Base-by-base conservation (phyloP, 2,113 vertebrate genomes). In the Ciconia stormi region DNA sequence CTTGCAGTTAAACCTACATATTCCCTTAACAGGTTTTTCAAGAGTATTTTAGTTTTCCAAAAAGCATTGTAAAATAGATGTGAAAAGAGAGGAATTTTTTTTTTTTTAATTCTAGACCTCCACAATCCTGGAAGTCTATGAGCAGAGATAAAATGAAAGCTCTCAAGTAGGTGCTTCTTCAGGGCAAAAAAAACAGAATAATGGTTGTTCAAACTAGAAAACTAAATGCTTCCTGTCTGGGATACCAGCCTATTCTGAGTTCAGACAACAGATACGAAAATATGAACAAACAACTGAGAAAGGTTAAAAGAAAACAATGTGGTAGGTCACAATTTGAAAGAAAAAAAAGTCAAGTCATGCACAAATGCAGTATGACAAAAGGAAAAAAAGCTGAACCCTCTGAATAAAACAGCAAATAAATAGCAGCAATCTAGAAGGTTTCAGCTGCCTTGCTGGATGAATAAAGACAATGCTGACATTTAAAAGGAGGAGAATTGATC, bases 381-480 rank as follows among this genome's bases (percentile, higher is more conserved):
- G 44, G 62, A 42, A 63, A 92, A 92, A 87, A 49, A 70, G 89
- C 67, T 77, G 79, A 94, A 69, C n/a, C 16, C 47, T 55, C 5
- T 7, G 73, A 95, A 91, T 65, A 46, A 80, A 89, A 10, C 47
- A 56, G 58, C 19, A 88, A 95, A 82, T 44, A 89, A 91, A 91
- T 2, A 94, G 62, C 84, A 94, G 73, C 78, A 91, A 17, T 34
- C 66, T 59, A 42, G 55, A 67, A 66, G 69, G 69, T 63, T 89
- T 65, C 66, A 52, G 56, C 63, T 71, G 81, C 87, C 65, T 77
- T 2, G 4, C 77, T 30, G 30, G 63, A 26, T 32, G 74, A 93
- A 87, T 76, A 77, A 65, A 96, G 87, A 87, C 83, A 95, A 79
- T 11, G 73, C 49, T 94, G 93, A 91, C 93, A 96, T 96, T 96